Percentiles rank a stretch among this genome's conserved stretches.
phyloP scores from a whole-genome alignment of 2,113 vertebrate genomes.

The Xenopus borealis region DNA sequence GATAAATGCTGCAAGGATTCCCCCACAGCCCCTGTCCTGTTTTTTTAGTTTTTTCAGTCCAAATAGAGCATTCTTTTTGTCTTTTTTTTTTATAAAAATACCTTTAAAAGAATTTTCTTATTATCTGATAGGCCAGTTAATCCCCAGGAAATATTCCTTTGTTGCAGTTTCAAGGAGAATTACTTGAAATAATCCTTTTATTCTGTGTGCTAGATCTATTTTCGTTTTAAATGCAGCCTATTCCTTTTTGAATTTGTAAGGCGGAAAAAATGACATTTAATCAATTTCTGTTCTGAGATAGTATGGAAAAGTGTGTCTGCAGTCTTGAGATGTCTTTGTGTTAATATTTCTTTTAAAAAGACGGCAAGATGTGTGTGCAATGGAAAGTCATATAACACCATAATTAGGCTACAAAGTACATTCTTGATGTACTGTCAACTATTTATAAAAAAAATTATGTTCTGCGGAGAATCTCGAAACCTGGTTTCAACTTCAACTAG shows the following conservation, averaged over 20 bases:
- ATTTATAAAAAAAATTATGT: no score
- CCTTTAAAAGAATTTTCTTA: slow-evolving; percentile 78
- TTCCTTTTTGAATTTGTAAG: slow-evolving; percentile 67
- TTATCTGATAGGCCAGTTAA: slow-evolving; percentile 81
- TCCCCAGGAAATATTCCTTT: slow-evolving; percentile 79
- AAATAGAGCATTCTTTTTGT: slow-evolving; percentile 26
- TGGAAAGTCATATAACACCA: slow-evolving; percentile 50
- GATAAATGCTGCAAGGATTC: slow-evolving; percentile 22
- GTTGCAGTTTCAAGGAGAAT: slow-evolving; percentile 80
- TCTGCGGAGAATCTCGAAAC: no score
- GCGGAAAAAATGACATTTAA: slow-evolving; percentile 59
- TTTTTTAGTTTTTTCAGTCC: slow-evolving; percentile 17
- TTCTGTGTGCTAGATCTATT: slow-evolving; percentile 72
- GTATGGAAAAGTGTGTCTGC: slow-evolving; percentile 61
- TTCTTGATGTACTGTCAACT: slow-evolving; percentile 12
- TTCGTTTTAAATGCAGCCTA: slow-evolving; percentile 73
- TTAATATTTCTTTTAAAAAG: slow-evolving; percentile 57
- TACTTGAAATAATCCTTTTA: slow-evolving; percentile 81
- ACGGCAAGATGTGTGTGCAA: slow-evolving; percentile 59
- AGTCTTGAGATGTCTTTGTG: slow-evolving; percentile 65
- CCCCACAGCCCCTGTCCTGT: slow-evolving; percentile 10
- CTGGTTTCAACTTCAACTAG: no score
- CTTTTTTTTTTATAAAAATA: slow-evolving; percentile 59
- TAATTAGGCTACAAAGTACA: slow-evolving; percentile 54
- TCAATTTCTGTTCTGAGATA: slow-evolving; percentile 68